Evolutionary conservation across 1,140 invertebrate genomes (phyloP).

Genomic region (Drosophila chauvacae): DNA sequence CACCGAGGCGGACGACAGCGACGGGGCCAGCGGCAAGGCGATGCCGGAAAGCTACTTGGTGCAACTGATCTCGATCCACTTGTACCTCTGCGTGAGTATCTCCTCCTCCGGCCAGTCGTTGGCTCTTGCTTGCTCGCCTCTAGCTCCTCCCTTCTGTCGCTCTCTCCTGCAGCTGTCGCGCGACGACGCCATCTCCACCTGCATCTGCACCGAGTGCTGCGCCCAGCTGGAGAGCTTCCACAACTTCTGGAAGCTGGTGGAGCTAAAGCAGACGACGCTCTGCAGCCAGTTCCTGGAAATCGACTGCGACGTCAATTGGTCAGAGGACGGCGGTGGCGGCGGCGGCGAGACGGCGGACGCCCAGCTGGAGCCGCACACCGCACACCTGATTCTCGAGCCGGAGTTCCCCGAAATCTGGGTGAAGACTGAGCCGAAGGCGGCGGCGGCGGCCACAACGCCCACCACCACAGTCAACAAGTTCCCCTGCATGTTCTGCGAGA

Average conservation of each 20-base stretch:
- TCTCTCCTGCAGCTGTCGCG: slow-evolving; percentile 55
- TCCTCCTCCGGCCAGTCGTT: background rate
- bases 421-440: slow-evolving; percentile 19
- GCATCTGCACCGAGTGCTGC: slow-evolving; percentile 69
- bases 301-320: slow-evolving; percentile 76
- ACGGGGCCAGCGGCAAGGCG: slow-evolving; percentile 44
- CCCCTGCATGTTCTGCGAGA: slow-evolving; percentile 75
- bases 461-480: slow-evolving; percentile 55
- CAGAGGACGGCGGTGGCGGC: slow-evolving; percentile 62
- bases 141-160: background rate
- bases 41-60: slow-evolving; percentile 77
- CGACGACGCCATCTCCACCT: slow-evolving; percentile 76
- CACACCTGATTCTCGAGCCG: slow-evolving; percentile 27
- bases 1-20: slow-evolving; percentile 26
- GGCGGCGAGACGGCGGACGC: slow-evolving; percentile 20
- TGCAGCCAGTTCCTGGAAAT: slow-evolving; percentile 73
- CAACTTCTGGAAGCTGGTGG: slow-evolving; percentile 73
- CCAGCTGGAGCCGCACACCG: slow-evolving; percentile 3
- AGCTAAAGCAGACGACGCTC: slow-evolving; percentile 74
- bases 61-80: slow-evolving; percentile 77
- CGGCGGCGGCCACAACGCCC: background rate
- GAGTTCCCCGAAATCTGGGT: slow-evolving; percentile 18
- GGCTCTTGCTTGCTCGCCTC: background rate
- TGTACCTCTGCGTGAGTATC: slow-evolving; percentile 76
- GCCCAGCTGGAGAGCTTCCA: slow-evolving; percentile 74